Evolutionary conservation across 2,797 vertebrate species (phyloP), one percentile per base, ranked within the genome.

Genomic region (Pyrrhura leucotis): DNA sequence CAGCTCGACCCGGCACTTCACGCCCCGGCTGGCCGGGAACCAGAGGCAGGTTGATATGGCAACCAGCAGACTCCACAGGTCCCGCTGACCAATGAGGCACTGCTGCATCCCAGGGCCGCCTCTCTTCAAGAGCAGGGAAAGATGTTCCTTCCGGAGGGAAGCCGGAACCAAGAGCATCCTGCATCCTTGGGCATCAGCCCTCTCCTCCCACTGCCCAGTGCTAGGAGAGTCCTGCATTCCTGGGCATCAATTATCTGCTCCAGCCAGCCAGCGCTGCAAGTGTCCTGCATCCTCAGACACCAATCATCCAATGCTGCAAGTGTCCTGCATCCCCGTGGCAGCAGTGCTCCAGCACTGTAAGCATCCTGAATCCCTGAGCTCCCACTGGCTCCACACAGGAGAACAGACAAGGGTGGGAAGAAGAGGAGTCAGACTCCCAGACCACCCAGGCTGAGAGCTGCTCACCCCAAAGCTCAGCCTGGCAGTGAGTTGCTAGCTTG

Each of bases 11-110:
- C 95, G 93, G 94, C 88, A 77, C 93, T 95, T 93, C 93, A 95
- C 96, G 93, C 91, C 93, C 94, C 50, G 56, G 95, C 96, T 97
- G 94, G 94, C 92, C 88, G 94, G 97, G 97, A 98, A 98, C 98
- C 97, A 97, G 97, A 98, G 97, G 97, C 97, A 79, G 91, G 98
- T 99, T 98, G 97, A 97, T 98, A 98, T 96, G 97, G 98, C 98
- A 98, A 99, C 98, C 92, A 96, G 56, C 97, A 94, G 98, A 98
- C 98, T 98, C 98, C 92, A 98, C 98, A 97, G 98, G 98, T 98
- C 98, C 97, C 84, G 94, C 95, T 94, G 94, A 96, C 97, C 97
- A 98, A 98, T 97, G 93, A 97, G 93, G 91, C 88, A 88, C 85
- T 33, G 89, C 92, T 93, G 93, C 81, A 95, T 94, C 88, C 92